Conservation (phyloP, 2,797 vertebrate genomes). For the Amblyraja radiata region DNA sequence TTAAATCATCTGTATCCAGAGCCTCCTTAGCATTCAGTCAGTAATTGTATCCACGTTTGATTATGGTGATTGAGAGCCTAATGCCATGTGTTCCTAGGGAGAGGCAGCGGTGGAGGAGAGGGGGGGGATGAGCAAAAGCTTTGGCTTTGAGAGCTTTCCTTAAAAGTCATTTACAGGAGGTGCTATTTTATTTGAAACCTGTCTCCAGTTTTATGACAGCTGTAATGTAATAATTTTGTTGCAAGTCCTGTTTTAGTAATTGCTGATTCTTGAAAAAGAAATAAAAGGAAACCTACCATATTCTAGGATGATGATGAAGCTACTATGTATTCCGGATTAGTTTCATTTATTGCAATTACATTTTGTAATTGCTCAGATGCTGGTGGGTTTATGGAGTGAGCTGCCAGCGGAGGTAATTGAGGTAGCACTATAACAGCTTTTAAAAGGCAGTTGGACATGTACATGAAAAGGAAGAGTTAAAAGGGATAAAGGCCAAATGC, state of each 20-base stretch:
- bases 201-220: background rate
- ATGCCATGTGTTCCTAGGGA: background rate
- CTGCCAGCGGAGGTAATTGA: too few relatives aligned
- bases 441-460: too few relatives aligned
- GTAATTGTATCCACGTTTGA: background rate
- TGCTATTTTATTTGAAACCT: background rate
- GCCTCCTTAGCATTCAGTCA: background rate
- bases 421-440: too few relatives aligned
- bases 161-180: constrained; percentile 6
- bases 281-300: too few relatives aligned
- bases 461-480: too few relatives aligned
- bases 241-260: background rate
- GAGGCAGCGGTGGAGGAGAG: too few relatives aligned
- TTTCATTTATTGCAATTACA: too few relatives aligned
- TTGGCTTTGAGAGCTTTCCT: background rate
- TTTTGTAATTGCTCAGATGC: too few relatives aligned
- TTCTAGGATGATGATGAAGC: too few relatives aligned
- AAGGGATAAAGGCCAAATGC: too few relatives aligned
- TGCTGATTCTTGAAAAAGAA: background rate
- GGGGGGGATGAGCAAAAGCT: background rate
- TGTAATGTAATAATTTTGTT: background rate
- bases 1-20: constrained; percentile 39
- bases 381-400: too few relatives aligned
- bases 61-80: constrained; percentile 10
- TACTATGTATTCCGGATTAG: too few relatives aligned